phyloP scores from a whole-genome alignment of 2,113 vertebrate species.

The Istiophorus platypterus region DNA sequence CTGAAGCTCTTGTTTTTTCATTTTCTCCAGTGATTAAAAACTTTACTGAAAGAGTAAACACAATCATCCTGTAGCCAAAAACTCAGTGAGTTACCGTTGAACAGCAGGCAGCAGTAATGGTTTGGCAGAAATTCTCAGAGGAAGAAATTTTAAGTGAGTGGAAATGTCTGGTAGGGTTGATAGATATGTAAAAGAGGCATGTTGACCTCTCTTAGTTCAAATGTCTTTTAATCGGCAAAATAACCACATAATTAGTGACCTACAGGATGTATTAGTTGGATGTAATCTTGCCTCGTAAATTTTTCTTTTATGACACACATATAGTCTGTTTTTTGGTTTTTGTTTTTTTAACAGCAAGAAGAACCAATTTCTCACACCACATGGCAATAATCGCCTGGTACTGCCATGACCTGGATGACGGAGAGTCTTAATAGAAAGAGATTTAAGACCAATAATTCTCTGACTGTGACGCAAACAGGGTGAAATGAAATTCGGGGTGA shows the following conservation, averaged over 20 bases:
- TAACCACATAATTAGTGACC: neutral
- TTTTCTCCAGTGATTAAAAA: neutral
- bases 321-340: neutral
- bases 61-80: neutral
- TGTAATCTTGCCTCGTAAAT: neutral
- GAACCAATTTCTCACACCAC: neutral
- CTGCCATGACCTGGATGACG: too few species aligned
- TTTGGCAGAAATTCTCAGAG: neutral
- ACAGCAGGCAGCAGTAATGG: neutral
- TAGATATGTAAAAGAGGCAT: neutral
- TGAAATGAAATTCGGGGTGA: too few species aligned
- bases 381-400: neutral
- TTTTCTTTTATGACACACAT: neutral
- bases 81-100: neutral
- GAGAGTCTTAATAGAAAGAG: neutral
- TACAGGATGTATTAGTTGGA: neutral
- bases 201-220: constrained; percentile 13
- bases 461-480: neutral
- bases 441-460: neutral
- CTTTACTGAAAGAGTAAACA: neutral
- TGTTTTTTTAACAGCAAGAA: constrained; percentile 5
- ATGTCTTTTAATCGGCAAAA: too few species aligned
- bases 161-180: constrained; percentile 29
- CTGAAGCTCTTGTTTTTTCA: neutral
- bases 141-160: neutral